These are phyloP conservation scores for Heliocidaris tuberculata DNA, from an alignment of 35 echinoderm and acorn worm species.

Conservation along the genomic window DNA sequence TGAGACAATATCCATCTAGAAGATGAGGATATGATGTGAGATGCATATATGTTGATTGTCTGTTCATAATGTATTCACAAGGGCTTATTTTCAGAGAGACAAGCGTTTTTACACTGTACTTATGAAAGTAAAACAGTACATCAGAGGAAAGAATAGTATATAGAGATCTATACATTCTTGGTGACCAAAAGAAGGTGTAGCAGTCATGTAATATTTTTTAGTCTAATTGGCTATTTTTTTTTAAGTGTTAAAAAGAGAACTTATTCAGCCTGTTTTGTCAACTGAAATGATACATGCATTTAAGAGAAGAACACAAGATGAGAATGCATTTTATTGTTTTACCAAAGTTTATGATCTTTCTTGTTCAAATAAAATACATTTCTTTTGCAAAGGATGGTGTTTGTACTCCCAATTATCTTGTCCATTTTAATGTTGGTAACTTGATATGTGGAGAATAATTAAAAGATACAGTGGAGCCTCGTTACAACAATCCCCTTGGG, in stretches of 20 bases:
- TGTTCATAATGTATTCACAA: background rate
- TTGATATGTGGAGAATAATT: no score
- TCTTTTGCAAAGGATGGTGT: background rate
- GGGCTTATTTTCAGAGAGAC: background rate
- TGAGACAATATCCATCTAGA: no score
- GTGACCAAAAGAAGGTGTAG: background rate
- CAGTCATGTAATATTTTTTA: background rate
- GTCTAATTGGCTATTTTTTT: background rate
- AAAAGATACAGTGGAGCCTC: no score
- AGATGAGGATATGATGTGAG: background rate
- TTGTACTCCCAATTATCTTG: background rate
- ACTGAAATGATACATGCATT: background rate
- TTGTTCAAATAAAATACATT: slow-evolving; percentile 8
- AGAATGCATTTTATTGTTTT: slow-evolving; percentile 6
- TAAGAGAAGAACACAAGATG: background rate
- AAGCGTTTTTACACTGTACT: background rate
- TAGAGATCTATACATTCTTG: background rate
- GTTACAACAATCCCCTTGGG: no score
- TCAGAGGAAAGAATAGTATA: background rate
- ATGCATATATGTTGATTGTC: background rate
- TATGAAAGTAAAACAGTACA: background rate
- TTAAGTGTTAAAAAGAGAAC: background rate
- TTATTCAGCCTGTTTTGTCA: background rate
- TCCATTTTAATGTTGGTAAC: background rate
- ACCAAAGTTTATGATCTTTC: slow-evolving; percentile 5